Base-by-base conservation (phyloP, 2,888 invertebrate genomes). In the Andrena marginata region DNA sequence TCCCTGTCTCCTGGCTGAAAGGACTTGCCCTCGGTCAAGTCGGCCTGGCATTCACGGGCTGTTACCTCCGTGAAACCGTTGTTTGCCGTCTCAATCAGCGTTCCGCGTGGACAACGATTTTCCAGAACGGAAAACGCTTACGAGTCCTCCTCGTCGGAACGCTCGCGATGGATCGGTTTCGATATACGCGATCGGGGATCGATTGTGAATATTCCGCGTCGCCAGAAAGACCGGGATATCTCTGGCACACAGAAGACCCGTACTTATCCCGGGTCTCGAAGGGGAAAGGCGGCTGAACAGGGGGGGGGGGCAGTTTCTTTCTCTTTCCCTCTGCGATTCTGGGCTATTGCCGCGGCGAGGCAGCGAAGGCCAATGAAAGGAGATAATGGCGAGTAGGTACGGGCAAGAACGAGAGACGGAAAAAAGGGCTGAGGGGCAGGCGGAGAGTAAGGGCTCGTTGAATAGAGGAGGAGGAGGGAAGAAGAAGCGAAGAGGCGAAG, bases 351-450 rank as follows among this genome's bases (percentile, higher is more conserved):
- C 75, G 74, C 80, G 81, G 69, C 75, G 77, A 80, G 74, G 87
- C 88, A 82, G 69, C 83, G 85, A 89, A 89, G 89, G 89, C 89
- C 89, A 89, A 89, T 90, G 90, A 89, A 89, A 90, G 87, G 84
- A 89, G 89, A 89, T 90, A 89, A 90, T 87, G 82, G 89, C 85
- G 83, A 75, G 84, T 70, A 84, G 85, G 81, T 84, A 84, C 56
- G 63, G 69, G 83, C 65, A 82, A 79, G 87, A 84, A 82, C 51
- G 87, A 80, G 80, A 78, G 76, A 75, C 79, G 71, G 84, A 77
- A 85, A 82, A 80, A 84, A 85, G 80, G 71, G 78, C 42, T 62
- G 78, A 76, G 74, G 72, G 67, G 72, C 42, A 67, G 65, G 70
- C 29, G 51, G 60, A n/a, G 71, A 2, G 67, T 67, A 77, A 74